These are phyloP conservation scores for Hydractinia symbiolongicarpus DNA, from an alignment of 30 jellyfish, hydroid and myxozoan species.

Conservation along the genomic window DNA sequence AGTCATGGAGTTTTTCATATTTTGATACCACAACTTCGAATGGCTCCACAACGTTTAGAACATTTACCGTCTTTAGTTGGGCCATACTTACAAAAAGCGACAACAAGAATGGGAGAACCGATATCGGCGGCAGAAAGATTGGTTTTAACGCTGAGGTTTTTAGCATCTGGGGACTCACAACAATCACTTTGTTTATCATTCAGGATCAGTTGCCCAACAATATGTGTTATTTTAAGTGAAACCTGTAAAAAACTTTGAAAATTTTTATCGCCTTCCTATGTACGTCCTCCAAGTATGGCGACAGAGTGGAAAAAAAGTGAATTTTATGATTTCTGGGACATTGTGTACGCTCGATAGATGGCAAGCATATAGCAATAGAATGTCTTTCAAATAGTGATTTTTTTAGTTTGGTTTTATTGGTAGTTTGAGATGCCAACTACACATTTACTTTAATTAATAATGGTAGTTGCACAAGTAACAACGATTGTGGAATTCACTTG, in stretches of 20 bases:
- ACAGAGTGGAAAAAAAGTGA: background rate
- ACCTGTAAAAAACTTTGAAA: background rate
- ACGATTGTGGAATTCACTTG: conserved; percentile 28
- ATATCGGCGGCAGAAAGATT: conserved; percentile 5
- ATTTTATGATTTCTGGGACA: background rate
- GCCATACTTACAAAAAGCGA: background rate
- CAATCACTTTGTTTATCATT: background rate
- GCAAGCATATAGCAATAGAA: conserved; percentile 2
- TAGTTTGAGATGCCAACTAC: conserved; percentile 34
- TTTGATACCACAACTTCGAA: background rate
- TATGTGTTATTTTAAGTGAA: background rate
- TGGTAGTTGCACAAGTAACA: conserved; percentile 27
- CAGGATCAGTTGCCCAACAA: conserved; percentile 11
- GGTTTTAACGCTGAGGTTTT: background rate
- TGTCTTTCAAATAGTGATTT: conserved; percentile 34
- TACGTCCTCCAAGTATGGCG: background rate
- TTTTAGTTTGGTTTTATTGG: conserved; percentile 29
- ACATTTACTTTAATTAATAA: background rate
- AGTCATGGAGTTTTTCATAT: background rate
- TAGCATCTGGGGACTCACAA: conserved; percentile 17
- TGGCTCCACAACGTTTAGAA: background rate
- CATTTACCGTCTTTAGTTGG: conserved; percentile 5
- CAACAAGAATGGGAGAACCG: background rate
- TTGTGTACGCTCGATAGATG: conserved; percentile 3
- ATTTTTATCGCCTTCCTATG: background rate